Conservation (phyloP, 1,140 invertebrate species). For the Atta cephalotes region DNA sequence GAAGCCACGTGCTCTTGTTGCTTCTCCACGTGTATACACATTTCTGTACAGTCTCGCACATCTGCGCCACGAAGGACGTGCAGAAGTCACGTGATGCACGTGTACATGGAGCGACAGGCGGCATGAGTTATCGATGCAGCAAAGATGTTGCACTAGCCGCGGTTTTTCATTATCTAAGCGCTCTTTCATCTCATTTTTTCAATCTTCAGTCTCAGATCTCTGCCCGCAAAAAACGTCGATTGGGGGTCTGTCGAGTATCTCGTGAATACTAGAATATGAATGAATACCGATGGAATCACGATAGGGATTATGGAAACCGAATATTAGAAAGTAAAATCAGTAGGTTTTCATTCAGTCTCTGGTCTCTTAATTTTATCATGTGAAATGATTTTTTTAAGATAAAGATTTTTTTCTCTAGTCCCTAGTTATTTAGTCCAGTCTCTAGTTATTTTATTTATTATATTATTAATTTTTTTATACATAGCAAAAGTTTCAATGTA, state of each 20-base stretch:
- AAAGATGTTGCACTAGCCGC: constrained; percentile 65
- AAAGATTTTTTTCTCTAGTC: not conserved
- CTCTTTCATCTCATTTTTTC: constrained; percentile 65
- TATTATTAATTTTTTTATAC: not conserved
- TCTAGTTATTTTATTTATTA: not conserved
- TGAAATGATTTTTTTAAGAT: not conserved
- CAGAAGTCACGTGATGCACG: constrained; percentile 67
- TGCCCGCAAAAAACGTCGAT: constrained; percentile 35
- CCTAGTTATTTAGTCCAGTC: not conserved
- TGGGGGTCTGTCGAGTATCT: constrained; percentile 3
- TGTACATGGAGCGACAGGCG: constrained; percentile 59
- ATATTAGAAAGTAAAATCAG: constrained; percentile 27
- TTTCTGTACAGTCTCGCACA: constrained; percentile 41
- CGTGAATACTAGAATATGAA: constrained; percentile 26
- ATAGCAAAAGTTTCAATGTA: not conserved
- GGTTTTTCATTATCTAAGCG: constrained; percentile 25
- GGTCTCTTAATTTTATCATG: not conserved
- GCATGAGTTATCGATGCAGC: constrained; percentile 70
- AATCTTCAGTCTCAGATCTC: constrained; percentile 8
- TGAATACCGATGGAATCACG: constrained; percentile 10
- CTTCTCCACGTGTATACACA: constrained; percentile 15
- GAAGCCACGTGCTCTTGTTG: constrained; percentile 60
- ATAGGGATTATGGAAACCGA: not conserved
- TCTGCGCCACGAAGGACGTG: constrained; percentile 63
- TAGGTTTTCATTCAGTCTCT: not conserved